Base-by-base conservation (phyloP, 2,888 invertebrate species). In the Cancer borealis region DNA sequence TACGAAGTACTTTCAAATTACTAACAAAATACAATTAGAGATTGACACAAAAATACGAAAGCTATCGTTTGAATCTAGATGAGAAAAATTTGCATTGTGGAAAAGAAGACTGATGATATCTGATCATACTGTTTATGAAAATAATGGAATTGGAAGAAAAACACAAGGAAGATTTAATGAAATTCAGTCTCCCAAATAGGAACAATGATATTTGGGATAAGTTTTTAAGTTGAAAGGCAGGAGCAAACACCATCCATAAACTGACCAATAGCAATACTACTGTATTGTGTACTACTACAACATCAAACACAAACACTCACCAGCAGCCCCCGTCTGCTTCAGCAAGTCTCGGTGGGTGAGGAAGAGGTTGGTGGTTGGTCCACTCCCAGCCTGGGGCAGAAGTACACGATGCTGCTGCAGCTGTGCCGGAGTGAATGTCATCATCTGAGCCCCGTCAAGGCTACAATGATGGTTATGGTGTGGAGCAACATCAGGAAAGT, bases 291-390 rank as follows among this genome's bases (percentile, higher is more conserved):
- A 66, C 12, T 21, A 66, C 12, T 21, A 66, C 66, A 66, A 1
- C 39, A 39, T 39, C 6, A 26, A 79, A 79, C 79, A 84, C 39
- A 39, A 84, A 84, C 39, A 84, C 84, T 84, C 84, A 84, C 84
- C 84, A 84, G 84, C 84, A n/a, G 84, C 84, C 1, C 84, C 84
- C 3, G 84, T 84, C 84, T 84, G 84, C 84, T 39, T 84, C 39
- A 84, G 39, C 12, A 84, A 39, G 39, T 84, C 84, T 1, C 84
- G 84, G 12, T 84, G 84, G 30, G 84, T 84, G 3, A 84, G 14
- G 39, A 84, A 84, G 84, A 84, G 84, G 39, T 17, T 39, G 39
- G 10, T 17, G 17, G 14, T 30, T 10, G 84, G 39, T 39, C n/a
- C 30, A 8, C 17, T 17, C 12, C 39, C 39, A 39, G 84, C 14